These are phyloP conservation scores for Drosophila busckii DNA, from an alignment of 1,140 invertebrate species.

Conservation along the genomic window DNA sequence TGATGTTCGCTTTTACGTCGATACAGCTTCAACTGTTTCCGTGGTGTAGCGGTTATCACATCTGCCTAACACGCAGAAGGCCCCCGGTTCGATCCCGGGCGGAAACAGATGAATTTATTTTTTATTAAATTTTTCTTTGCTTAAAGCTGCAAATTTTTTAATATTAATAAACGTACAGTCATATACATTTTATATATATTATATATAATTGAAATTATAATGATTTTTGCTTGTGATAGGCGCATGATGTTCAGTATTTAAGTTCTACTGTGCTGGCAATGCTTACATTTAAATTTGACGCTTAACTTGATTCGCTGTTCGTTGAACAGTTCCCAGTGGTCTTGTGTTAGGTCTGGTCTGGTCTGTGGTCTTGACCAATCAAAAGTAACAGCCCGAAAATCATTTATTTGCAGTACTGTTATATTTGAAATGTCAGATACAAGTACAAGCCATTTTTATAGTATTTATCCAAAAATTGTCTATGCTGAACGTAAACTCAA, in stretches of 20 bases:
- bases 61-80: conserved; percentile 79
- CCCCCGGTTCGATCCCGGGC: conserved; percentile 79
- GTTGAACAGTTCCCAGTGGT: conserved; percentile 45
- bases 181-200: neutral
- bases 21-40: conserved; percentile 48
- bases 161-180: neutral
- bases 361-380: conserved; percentile 46
- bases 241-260: conserved; percentile 10
- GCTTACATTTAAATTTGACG: conserved; percentile 46
- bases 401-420: no score
- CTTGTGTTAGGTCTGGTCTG: conserved; percentile 11
- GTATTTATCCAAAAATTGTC: conserved; percentile 3
- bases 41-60: conserved; percentile 79
- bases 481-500: neutral
- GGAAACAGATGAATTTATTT: conserved; percentile 57
- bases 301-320: conserved; percentile 56
- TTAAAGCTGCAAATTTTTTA: neutral
- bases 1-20: neutral
- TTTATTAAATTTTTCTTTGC: neutral
- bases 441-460: conserved; percentile 1
- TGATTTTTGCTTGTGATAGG: neutral
- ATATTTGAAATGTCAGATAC: conserved; percentile 9
- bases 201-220: neutral
- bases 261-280: conserved; percentile 6
- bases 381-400: conserved; percentile 36